Base-by-base conservation (phyloP, 1,140 invertebrate species). In the Drosophila ficusphila region DNA sequence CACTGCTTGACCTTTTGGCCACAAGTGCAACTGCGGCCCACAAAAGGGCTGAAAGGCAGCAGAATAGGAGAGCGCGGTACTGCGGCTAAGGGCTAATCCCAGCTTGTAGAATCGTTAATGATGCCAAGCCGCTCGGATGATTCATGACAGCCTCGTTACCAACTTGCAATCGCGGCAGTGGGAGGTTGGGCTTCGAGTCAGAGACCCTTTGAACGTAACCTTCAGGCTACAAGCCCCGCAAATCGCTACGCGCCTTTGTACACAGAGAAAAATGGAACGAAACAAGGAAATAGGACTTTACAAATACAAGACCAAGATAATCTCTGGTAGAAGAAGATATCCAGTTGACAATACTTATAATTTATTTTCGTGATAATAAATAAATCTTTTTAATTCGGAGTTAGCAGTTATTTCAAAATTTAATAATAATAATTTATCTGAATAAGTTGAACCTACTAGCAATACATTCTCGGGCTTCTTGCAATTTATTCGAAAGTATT, bases 161-260 rank as follows among this genome's bases (percentile, higher is more conserved):
- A 41, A 34, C 9, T 27, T 27, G 31, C 62, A 51, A 16, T 42
- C 27, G 33, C 16, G 44, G 19, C 29, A 48, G 41, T 56, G 42
- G 42, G 53, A 56, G 67, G 44, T 38, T 21, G 29, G 31, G 25
- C 19, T 19, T 16, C 51, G 36, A 76, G 79, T 79, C 78, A 81
- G 61, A 76, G 76, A 79, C 62, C 81, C 57, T 56, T 53, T 74
- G 57, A 76, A 81, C 72, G 81, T 85, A 86, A 85, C 76, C 82
- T 85, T 85, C 76, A 68, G 52, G 58, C 42, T 36, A 60, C 12
- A 57, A 41, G n/a, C 48, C 47, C 49, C 34, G 34, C 14, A 23
- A 41, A 42, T 36, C 33, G n/a, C 29, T 18, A 56, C 5, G n/a
- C 25, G 29, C 3, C 18, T 8, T 8, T 12, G 8, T 33, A 58